phyloP scores from a whole-genome alignment of 1,140 invertebrate species.

The Pectinophora gossypiella region DNA sequence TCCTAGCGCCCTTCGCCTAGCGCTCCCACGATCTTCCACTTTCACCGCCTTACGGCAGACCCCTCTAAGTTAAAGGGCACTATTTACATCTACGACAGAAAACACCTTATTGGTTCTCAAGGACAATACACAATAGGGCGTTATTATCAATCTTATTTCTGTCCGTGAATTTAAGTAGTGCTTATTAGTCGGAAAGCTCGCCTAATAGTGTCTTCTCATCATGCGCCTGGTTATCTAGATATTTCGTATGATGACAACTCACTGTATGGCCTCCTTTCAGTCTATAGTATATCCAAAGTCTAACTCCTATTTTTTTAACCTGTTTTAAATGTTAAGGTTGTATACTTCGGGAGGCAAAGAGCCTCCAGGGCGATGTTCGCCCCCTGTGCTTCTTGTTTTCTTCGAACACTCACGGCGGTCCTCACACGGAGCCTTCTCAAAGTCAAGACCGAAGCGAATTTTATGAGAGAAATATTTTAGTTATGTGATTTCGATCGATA shows the following conservation, averaged over 20 bases:
- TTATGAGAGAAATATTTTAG: constrained; percentile 37
- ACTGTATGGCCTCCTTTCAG: constrained; percentile 19
- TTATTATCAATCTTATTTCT: too few species aligned
- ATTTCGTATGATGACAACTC: too few species aligned
- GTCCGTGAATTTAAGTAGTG: too few species aligned
- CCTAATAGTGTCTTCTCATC: too few species aligned
- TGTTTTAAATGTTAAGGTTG: constrained; percentile 70
- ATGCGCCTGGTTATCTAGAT: too few species aligned
- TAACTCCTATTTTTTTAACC: constrained; percentile 74
- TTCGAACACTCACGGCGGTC: constrained; percentile 33
- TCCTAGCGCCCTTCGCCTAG: constrained; percentile 60
- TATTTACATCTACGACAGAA: constrained; percentile 38
- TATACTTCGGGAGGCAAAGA: constrained; percentile 50
- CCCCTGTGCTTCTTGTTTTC: constrained; percentile 72
- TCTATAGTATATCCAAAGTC: constrained; percentile 68
- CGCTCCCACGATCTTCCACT: constrained; percentile 63
- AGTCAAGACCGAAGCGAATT: constrained; percentile 18
- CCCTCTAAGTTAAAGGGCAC: constrained; percentile 30
- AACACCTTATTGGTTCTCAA: not conserved
- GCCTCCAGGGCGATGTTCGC: constrained; percentile 45
- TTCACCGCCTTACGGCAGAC: constrained; percentile 52
- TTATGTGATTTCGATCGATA: constrained; percentile 14
- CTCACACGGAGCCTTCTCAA: not conserved
- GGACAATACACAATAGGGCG: too few species aligned
- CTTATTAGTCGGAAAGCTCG: too few species aligned